phyloP scores from a whole-genome alignment of 2,797 vertebrate species.

The Alectoris magna region DNA sequence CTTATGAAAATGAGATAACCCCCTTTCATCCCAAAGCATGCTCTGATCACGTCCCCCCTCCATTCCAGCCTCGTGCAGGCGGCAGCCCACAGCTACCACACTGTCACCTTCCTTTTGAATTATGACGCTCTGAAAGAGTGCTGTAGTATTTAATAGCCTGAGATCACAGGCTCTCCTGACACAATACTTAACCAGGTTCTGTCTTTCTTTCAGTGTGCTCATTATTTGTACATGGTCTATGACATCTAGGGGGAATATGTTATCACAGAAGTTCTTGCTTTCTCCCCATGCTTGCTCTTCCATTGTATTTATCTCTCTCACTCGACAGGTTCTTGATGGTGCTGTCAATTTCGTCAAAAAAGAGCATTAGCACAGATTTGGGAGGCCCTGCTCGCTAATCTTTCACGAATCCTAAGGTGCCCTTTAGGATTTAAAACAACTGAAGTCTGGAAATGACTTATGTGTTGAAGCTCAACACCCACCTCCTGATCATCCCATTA shows the following conservation, averaged over 20 bases:
- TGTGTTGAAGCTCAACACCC: constrained; percentile 33
- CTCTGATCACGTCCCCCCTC: constrained; percentile 31
- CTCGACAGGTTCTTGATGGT: not conserved
- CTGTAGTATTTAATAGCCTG: constrained; percentile 72
- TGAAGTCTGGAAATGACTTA: constrained; percentile 24
- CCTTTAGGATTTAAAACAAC: constrained; percentile 47
- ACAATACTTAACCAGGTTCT: constrained; percentile 66
- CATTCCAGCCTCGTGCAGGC: constrained; percentile 26
- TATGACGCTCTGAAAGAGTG: constrained; percentile 50
- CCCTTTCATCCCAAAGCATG: constrained; percentile 44
- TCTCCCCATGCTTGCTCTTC: constrained; percentile 33
- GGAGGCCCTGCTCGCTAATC: not conserved
- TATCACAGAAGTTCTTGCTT: constrained; percentile 34
- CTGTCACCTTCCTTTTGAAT: constrained; percentile 70
- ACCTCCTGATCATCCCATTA: constrained; percentile 52
- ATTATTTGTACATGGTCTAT: constrained; percentile 70
- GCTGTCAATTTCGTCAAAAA: constrained; percentile 21
- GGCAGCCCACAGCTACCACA: constrained; percentile 33
- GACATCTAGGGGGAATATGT: constrained; percentile 62
- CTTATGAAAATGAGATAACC: constrained; percentile 70
- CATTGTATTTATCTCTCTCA: constrained; percentile 29
- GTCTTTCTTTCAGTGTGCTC: constrained; percentile 62
- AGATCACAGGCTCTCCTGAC: constrained; percentile 69
- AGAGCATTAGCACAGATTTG: not conserved
- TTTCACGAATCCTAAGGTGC: constrained; percentile 29